Evolutionary conservation across 2,888 invertebrate genomes (phyloP), one percentile per base, ranked within the genome.

Genomic region (Machimus rusticus): DNA sequence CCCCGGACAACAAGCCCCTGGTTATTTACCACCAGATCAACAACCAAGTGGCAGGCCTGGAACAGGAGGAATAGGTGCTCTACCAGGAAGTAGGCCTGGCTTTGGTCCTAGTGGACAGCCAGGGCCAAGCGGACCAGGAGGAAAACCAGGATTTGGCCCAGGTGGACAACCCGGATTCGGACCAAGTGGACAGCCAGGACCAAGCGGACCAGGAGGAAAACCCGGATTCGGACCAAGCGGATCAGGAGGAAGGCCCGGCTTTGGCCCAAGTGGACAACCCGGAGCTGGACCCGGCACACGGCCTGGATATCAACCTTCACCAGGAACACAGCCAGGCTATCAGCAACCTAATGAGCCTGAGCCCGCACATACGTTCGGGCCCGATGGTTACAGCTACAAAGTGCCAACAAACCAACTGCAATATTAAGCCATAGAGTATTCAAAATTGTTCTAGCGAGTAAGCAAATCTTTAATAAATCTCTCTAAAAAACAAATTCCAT

Each of bases 381-480:
- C 91, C 46, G 92, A 92, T 89, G 92, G 92, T 74, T 92, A 92
- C 89, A 92, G 92, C 88, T 92, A 92, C 88, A 92, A 92, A 88
- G 91, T 92, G 88, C 92, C 92, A 78, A 90, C 90, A 86, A 91
- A 90, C 84, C 90, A 91, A 34, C 93, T 92, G 87, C 91, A 90
- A 89, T 92, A 74, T 31, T 85, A 74, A 85, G 74, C 39, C 66
- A 66, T 66, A 66, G 66, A 66, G 66, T 66, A 66, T 66, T 66
- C 66, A 12, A 66, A 66, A 66, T 66, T 66, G 66, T 66, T 28
- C 28, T 66, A 66, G 66, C 66, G 2, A 23, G 4, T 66, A 66
- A 66, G 66, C 66, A 23, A 66, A 12, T 66, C 12, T 66, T 19
- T 66, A 66, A 66, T 66, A 66, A 66, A 66, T 9, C 19, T 23